Evolutionary conservation across 2,113 vertebrate genomes (phyloP), one percentile per base, ranked within the genome.

Genomic region (Psittacus erithacus): DNA sequence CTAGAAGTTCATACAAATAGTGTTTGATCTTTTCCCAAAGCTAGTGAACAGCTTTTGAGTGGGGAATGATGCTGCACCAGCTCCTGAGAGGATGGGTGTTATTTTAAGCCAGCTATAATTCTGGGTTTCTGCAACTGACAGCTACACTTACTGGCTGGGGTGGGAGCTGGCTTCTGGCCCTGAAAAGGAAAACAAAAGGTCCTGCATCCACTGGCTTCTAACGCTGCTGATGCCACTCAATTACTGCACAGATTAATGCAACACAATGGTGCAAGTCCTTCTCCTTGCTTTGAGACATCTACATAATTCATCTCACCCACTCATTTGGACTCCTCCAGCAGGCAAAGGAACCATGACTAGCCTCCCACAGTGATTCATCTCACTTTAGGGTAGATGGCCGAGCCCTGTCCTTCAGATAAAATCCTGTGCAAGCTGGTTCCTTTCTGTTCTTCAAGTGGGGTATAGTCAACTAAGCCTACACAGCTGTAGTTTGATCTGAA

Each of bases 1-100:
- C 59, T 69, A 6, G 9, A 82, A 73, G 67, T 22, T 67, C 41
- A 49, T 83, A 52, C 29, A 79, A 59, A 65, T 17, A 57, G 16
- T 27, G 27, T 87, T 85, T 57, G n/a, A 79, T 90, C 41, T 91
- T 91, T 84, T 67, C 70, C 35, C 70, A 24, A 41, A 85, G 41
- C 17, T 91, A 38, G 25, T 13, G 87, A 91, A 77, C 87, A 94
- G 78, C 71, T 90, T 97, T 94, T 80, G 90, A 88, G 85, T 80
- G 49, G 68, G 90, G 73, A 86, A 80, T 16, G 75, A 55, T 77
- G 46, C 62, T 82, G 41, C 68, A 77, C 28, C 38, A 59, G 33
- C 60, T 82, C 63, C 53, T 63, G 53, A 75, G 81, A 73, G 31
- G 31, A 91, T 44, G n/a, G 52, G 16, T 52, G 14, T n/a, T 94